Conservation (phyloP, 92 coral and sea anemone species). For the Porites divaricata region DNA sequence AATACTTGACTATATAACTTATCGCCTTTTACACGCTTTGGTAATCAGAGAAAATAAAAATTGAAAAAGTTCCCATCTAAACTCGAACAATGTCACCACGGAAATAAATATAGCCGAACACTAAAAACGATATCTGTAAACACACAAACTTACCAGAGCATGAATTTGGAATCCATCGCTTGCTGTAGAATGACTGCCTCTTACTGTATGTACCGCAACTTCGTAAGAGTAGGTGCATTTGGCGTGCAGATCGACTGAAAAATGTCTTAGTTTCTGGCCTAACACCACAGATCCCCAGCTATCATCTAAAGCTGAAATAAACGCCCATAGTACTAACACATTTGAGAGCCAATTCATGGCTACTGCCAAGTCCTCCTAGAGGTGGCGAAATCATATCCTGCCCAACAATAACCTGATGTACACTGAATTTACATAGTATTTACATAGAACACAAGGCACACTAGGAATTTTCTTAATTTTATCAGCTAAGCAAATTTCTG, state of each 20-base stretch:
- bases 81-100: not conserved
- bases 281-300: slow-evolving; percentile 2
- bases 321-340: not conserved
- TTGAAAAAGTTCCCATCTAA: no score
- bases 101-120: not conserved
- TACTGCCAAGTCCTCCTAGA: not conserved
- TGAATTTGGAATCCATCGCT: slow-evolving; percentile 74
- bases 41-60: not conserved
- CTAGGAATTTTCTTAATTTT: not conserved
- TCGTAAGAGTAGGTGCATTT: slow-evolving; percentile 83
- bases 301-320: not conserved
- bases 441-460: not conserved
- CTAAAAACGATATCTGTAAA: no score
- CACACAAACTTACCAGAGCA: slow-evolving; percentile 54
- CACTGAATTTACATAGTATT: not conserved
- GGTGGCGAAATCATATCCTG: not conserved
- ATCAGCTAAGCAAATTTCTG: not conserved
- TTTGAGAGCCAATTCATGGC: slow-evolving; percentile 30
- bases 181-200: slow-evolving; percentile 82
- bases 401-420: not conserved
- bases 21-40: not conserved
- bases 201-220: slow-evolving; percentile 83
- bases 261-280: not conserved
- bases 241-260: slow-evolving; percentile 1
- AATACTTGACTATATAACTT: not conserved